Percentiles rank a stretch among this genome's conserved stretches.
Evolutionary conservation across 2,113 vertebrate genomes (phyloP).

Genomic region (Tichodroma muraria): DNA sequence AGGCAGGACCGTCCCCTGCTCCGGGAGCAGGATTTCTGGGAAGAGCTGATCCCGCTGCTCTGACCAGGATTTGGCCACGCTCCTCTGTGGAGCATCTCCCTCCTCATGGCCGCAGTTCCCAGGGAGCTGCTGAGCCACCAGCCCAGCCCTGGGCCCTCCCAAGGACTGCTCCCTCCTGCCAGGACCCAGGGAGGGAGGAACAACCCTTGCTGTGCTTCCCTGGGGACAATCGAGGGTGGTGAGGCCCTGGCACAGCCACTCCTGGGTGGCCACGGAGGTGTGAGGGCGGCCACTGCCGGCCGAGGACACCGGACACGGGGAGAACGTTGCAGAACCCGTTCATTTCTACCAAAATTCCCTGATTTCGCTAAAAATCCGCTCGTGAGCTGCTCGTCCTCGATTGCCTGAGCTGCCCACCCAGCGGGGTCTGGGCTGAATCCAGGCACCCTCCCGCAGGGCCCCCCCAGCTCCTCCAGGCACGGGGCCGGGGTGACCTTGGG

Average conservation of each 20-base stretch:
- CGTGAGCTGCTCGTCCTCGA: neutral
- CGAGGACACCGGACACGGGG: rapidly evolving
- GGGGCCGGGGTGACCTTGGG: neutral
- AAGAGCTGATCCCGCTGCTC: neutral
- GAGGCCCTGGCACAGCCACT: neutral
- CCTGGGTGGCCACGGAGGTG: rapidly evolving
- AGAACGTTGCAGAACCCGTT: rapidly evolving
- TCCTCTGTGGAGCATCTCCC: neutral
- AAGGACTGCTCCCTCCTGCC: neutral
- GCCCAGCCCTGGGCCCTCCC: neutral
- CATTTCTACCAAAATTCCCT: neutral
- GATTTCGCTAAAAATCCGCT: neutral
- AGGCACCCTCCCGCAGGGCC: neutral
- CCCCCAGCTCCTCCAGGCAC: rapidly evolving
- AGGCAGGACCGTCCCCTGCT: neutral
- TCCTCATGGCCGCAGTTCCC: rapidly evolving
- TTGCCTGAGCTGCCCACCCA: rapidly evolving
- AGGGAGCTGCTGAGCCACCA: neutral
- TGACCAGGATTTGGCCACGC: rapidly evolving
- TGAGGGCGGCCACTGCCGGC: neutral
- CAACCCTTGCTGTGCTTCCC: neutral
- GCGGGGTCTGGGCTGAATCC: neutral
- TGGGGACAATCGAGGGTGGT: neutral
- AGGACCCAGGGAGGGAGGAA: rapidly evolving
- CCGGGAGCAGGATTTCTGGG: neutral